Base-by-base conservation (phyloP, 1,140 invertebrate genomes). In the Harpegnathos saltator region DNA sequence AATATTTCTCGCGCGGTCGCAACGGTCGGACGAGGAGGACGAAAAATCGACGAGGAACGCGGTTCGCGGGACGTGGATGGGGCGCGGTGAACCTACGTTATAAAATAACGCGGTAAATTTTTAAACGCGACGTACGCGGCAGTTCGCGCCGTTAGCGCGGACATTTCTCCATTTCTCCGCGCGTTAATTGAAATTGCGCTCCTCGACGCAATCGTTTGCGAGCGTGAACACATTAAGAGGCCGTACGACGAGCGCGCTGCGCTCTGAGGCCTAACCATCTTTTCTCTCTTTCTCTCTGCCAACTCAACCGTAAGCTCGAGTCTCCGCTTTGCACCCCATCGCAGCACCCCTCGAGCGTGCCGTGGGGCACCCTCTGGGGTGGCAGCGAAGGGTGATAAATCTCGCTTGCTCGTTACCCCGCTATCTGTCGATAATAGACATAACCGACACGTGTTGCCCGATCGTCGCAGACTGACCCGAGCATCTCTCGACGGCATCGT, bases 371-470 rank as follows among this genome's bases (percentile, higher is more conserved):
- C 73, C 71, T 85, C 83, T 85, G 24, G 75, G 86, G 86, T 69
- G 69, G 82, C 82, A 71, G 62, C 69, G 73, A 33, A 89, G 86
- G 85, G 85, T 87, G 92, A 94, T 93, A 93, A 93, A 93, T 93
- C 91, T 89, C 83, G 61, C 72, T 84, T 72, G 82, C 86, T 89
- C 78, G 86, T 90, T 90, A 90, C 78, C 83, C 83, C 78, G 78
- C 89, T 92, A 91, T 92, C 92, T 88, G 84, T 85, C 86, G 91
- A 90, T 89, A 92, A 91, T 90, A 87, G 90, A 89, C 91, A 91
- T 93, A 92, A 93, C 85, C 91, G 90, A 91, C 93, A 93, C 93
- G 92, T 93, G 93, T 93, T 93, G 89, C 90, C 83, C 62, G 85
- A 80, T 92, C 89, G 86, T 92, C 90, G n/a, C n/a, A 86, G 85